Conservation (phyloP, 2,797 vertebrate species). For the Propithecus deckenii region DNA sequence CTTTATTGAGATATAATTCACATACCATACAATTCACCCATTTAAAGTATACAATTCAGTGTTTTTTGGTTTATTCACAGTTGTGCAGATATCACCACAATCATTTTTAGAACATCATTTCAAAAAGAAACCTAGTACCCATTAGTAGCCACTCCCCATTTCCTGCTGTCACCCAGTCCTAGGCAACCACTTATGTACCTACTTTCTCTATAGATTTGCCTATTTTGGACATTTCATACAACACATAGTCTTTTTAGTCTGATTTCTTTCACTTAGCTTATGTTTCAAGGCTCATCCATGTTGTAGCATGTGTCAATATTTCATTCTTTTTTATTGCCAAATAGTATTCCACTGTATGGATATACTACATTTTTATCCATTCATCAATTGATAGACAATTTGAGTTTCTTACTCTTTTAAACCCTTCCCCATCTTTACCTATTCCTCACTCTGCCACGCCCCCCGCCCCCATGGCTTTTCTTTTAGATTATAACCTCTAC, state of each 20-base stretch:
- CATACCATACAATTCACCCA: neutral
- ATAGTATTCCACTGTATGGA: neutral
- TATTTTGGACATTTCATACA: neutral
- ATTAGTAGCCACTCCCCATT: neutral
- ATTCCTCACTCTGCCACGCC: neutral
- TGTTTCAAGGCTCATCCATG: neutral
- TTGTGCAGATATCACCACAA: neutral
- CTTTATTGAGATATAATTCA: constrained; percentile 33
- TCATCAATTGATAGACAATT: neutral
- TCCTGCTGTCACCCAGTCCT: fast-evolving
- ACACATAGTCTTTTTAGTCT: neutral
- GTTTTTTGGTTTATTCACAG: constrained; percentile 20
- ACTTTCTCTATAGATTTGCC: neutral
- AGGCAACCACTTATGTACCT: neutral
- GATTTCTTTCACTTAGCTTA: neutral
- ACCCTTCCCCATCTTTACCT: neutral
- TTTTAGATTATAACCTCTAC: constrained; percentile 27
- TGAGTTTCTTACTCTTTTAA: constrained; percentile 8
- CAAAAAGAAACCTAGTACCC: neutral
- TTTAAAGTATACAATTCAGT: neutral
- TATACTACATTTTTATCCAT: neutral
- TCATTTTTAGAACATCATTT: constrained; percentile 18
- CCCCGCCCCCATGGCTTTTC: neutral
- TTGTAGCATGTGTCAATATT: neutral
- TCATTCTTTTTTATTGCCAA: constrained; percentile 27